Evolutionary conservation across 2,113 vertebrate species (phyloP).

Genomic region (Cheilinus undulatus): DNA sequence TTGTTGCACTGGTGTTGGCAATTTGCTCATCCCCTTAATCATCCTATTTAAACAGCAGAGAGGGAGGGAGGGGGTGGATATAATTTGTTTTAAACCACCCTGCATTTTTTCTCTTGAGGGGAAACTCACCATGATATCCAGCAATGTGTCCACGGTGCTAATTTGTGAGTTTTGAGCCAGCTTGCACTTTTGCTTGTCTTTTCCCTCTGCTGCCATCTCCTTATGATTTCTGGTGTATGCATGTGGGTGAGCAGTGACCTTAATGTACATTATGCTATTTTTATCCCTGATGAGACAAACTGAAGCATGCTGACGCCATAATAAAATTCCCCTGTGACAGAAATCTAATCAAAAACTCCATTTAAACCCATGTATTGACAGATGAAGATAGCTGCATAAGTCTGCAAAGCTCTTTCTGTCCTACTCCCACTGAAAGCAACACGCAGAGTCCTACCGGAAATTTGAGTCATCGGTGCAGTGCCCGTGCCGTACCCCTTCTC

Average conservation of each 20-base stretch:
- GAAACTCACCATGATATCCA: conserved; percentile 25
- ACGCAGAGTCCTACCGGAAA: conserved; percentile 84
- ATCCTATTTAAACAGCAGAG: conserved; percentile 70
- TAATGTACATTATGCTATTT: conserved; percentile 17
- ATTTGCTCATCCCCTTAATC: conserved; percentile 78
- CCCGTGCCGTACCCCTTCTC: conserved; percentile 87
- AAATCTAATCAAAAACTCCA: not conserved
- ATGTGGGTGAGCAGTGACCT: conserved; percentile 21
- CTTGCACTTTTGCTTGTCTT: conserved; percentile 21
- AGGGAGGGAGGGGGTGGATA: conserved; percentile 48
- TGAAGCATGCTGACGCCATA: conserved; percentile 13
- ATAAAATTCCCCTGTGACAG: not conserved
- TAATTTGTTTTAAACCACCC: conserved; percentile 69
- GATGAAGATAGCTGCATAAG: too few species aligned
- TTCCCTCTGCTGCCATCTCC: not conserved
- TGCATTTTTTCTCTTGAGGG: conserved; percentile 45
- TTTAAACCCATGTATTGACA: not conserved
- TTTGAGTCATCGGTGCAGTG: conserved; percentile 86
- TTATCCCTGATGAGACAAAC: conserved; percentile 7
- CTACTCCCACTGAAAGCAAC: not conserved
- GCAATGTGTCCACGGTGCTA: conserved; percentile 1
- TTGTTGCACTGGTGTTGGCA: conserved; percentile 80
- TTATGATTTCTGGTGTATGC: not conserved
- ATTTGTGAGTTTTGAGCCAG: conserved; percentile 33
- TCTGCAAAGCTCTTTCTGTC: not conserved